phyloP scores from a whole-genome alignment of 2,113 vertebrate species.

The Lagenorhynchus albirostris region DNA sequence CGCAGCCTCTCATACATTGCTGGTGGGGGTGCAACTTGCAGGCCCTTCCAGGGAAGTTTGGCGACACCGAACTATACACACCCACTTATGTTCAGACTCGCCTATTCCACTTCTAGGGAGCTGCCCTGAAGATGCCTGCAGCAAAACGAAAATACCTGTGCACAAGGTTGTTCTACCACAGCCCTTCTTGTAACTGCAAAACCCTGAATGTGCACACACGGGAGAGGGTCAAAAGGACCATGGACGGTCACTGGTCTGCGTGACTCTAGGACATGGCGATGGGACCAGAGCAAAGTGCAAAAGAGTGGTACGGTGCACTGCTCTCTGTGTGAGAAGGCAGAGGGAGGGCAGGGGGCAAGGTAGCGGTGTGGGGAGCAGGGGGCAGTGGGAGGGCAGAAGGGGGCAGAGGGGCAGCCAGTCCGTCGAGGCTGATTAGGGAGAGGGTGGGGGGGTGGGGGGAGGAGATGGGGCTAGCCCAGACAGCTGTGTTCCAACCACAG shows the following conservation, averaged over 20 bases:
- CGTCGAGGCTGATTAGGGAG: not conserved
- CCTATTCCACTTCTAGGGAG: not conserved
- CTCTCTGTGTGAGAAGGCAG: not conserved
- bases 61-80: not conserved
- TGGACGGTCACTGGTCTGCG: not conserved
- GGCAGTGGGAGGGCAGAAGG: not conserved
- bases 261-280: too few relatives aligned
- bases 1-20: not conserved
- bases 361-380: too few relatives aligned
- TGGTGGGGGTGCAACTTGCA: not conserved
- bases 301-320: too few relatives aligned
- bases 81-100: too few relatives aligned
- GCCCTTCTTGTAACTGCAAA: rapidly evolving
- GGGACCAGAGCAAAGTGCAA: too few relatives aligned
- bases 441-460: not conserved
- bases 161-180: rapidly evolving
- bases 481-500: not conserved
- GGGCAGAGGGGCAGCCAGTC: not conserved
- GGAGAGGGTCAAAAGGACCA: too few relatives aligned
- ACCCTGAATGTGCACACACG: not conserved
- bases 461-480: not conserved
- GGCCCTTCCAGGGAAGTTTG: too few relatives aligned
- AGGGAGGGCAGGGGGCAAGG: not conserved
- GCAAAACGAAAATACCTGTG: rapidly evolving
- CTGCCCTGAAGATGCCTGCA: not conserved